Base-by-base conservation (phyloP, 2,888 invertebrate species). In the Agonopterix alstromeriana region DNA sequence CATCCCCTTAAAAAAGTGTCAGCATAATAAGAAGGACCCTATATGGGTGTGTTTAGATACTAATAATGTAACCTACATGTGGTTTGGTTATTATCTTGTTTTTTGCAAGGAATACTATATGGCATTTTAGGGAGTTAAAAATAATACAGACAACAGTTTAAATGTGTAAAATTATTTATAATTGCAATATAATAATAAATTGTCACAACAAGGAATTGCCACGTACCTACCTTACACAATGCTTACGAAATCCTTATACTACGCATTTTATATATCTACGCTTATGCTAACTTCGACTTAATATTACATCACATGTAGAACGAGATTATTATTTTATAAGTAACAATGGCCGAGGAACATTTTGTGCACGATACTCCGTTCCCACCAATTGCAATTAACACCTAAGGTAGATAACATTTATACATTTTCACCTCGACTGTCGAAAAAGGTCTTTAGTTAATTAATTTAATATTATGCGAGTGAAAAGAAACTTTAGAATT, bases 251-350 rank as follows among this genome's bases (percentile, higher is more conserved):
- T 73, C 71, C 49, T 36, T 47, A 36, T 46, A 43, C 27, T 40
- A 27, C 42, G 44, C 40, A 52, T 53, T 57, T 56, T 60, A 67
- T 63, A 69, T 35, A 27, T n/a, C 61, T 71, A 75, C 58, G 60
- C 65, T 71, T 67, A 73, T 55, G 60, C 66, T 74, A 74, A 69
- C 71, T 73, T 61, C 70, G 67, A 84, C 87, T 87, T 87, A 87
- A 81, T 58, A 68, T 81, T 84, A 88, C 86, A 88, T 88, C 88
- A 88, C 88, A 87, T 84, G 70, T 81, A 84, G 74, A 88, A 82
- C 85, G 85, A 87, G 85, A 87, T 84, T 81, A 67, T 72, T 60
- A 73, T 70, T 66, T 56, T 68, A 75, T 77, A 82, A 80, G 75
- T 78, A 80, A 80, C 76, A 81, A 77, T 74, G 71, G 77, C 78